Evolutionary conservation across 2,888 invertebrate species (phyloP).

Genomic region (Nemapogon koenigi): DNA sequence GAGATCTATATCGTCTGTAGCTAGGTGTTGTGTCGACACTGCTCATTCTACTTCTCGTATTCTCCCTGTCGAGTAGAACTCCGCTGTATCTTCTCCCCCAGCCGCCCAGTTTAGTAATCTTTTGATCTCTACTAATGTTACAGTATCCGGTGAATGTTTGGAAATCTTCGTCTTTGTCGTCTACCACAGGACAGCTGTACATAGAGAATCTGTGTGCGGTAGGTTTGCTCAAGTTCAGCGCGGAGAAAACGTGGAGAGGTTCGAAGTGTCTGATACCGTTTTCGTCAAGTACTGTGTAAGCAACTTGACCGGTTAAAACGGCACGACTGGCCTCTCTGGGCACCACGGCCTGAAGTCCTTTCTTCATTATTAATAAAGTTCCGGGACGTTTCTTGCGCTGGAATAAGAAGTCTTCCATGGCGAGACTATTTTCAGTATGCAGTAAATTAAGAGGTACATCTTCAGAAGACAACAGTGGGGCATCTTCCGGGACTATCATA

Average conservation of each 20-base stretch:
- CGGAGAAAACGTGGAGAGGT: constrained; percentile 76
- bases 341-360: constrained; percentile 76
- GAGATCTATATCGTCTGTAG: constrained; percentile 57
- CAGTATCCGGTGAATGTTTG: constrained; percentile 52
- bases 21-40: constrained; percentile 64
- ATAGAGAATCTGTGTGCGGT: constrained; percentile 71
- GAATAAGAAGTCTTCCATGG: constrained; percentile 76
- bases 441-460: constrained; percentile 75
- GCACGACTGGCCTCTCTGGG: constrained; percentile 78
- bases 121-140: constrained; percentile 53
- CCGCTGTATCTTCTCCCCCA: constrained; percentile 47
- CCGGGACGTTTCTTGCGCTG: constrained; percentile 63
- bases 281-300: constrained; percentile 80
- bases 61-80: constrained; percentile 45
- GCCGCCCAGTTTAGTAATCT: constrained; percentile 52
- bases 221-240: constrained; percentile 70
- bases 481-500: constrained; percentile 70
- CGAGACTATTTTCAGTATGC: constrained; percentile 73
- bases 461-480: constrained; percentile 66
- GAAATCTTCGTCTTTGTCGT: constrained; percentile 52
- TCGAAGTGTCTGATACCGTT: constrained; percentile 78
- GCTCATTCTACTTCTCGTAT: constrained; percentile 43
- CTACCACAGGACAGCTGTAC: constrained; percentile 68
- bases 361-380: constrained; percentile 75
- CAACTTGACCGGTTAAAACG: constrained; percentile 75